Conservation (phyloP, 2,888 invertebrate species). For the Andrena trimmerana region DNA sequence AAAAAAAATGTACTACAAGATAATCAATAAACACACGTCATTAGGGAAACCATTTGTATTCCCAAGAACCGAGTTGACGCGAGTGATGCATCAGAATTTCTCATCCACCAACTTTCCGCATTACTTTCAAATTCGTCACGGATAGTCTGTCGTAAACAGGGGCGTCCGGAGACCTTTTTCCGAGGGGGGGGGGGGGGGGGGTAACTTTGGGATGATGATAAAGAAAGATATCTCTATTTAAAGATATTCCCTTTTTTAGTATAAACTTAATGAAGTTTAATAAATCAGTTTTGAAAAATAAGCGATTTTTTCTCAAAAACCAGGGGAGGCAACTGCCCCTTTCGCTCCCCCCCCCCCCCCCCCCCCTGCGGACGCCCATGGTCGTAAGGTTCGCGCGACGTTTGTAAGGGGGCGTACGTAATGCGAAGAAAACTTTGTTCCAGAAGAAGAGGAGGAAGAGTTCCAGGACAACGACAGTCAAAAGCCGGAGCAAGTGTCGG, state of each 20-base stretch:
- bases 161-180: too few relatives aligned
- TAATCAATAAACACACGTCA: not conserved
- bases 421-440: constrained; percentile 71
- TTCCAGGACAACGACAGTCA: constrained; percentile 83
- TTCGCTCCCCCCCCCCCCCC: too few relatives aligned
- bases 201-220: too few relatives aligned
- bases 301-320: too few relatives aligned
- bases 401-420: constrained; percentile 23
- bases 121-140: not conserved
- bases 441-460: constrained; percentile 85
- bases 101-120: not conserved
- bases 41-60: constrained; percentile 1
- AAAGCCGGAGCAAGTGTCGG: constrained; percentile 87
- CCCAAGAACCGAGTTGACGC: not conserved
- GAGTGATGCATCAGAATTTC: not conserved
- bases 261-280: too few relatives aligned
- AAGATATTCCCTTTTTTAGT: too few relatives aligned
- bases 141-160: not conserved
- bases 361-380: too few relatives aligned
- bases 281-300: too few relatives aligned
- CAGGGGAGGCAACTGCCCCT: too few relatives aligned
- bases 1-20: too few relatives aligned
- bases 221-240: too few relatives aligned
- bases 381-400: not conserved
- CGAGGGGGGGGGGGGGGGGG: too few relatives aligned